Percentiles rank a stretch among this genome's conserved stretches.
phyloP scores from a whole-genome alignment of 2,888 invertebrate genomes.

The Mythimna loreyi region DNA sequence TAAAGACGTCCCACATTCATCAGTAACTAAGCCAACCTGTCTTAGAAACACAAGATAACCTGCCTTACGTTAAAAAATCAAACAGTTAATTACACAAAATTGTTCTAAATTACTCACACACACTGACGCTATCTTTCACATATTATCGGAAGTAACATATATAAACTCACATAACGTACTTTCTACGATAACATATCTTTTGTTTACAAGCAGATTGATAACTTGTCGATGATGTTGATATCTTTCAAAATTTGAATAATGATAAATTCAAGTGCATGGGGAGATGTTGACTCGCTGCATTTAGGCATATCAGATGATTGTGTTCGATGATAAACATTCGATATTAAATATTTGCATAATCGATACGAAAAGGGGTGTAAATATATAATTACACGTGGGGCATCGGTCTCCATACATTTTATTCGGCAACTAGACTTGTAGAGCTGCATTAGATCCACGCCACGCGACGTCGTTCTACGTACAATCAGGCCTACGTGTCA shows the following conservation, averaged over 20 bases:
- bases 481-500: too few species aligned
- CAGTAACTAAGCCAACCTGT: constrained; percentile 8
- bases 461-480: too few species aligned
- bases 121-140: constrained; percentile 27
- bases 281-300: constrained; percentile 3
- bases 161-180: constrained; percentile 25
- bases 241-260: constrained; percentile 42
- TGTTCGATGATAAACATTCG: neutral
- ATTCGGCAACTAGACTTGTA: too few species aligned
- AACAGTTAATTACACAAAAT: constrained; percentile 23
- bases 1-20: constrained; percentile 25
- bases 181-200: constrained; percentile 55
- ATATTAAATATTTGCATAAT: neutral
- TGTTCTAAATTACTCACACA: constrained; percentile 31
- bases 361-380: neutral
- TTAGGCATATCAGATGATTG: neutral
- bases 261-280: constrained; percentile 32
- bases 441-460: too few species aligned
- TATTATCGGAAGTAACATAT: constrained; percentile 48
- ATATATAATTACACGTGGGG: too few species aligned
- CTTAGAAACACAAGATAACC: constrained; percentile 26
- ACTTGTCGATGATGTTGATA: constrained; percentile 48
- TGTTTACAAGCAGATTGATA: constrained; percentile 56
- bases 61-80: constrained; percentile 30
- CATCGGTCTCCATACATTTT: too few species aligned